Base-by-base conservation (phyloP, 2,888 invertebrate species). In the Tenthredo scrophulariae region DNA sequence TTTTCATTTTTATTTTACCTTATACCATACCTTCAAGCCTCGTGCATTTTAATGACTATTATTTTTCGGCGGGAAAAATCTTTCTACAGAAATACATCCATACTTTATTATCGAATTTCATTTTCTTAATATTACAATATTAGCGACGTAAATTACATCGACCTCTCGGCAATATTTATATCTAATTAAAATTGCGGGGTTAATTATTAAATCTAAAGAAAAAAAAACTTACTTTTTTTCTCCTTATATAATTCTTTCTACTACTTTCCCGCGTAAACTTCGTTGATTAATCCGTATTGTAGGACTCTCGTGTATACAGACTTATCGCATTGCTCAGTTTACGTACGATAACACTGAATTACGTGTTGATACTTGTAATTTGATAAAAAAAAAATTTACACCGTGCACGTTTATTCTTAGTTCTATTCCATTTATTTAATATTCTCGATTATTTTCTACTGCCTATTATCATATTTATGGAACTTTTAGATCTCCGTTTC, bases 181-280 rank as follows among this genome's bases (percentile, higher is more conserved):
- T 62, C 0, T 62, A 2, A 62, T 54, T 54, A 7, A 54, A 54
- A 54, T 22, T 22, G n/a, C n/a, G 22, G 58, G 58, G 10, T 58
- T 58, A 58, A 9, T 58, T 22, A 58, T 22, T 58, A 10, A 22
- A n/a, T 54, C 5, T 22, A n/a, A n/a, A n/a, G n/a, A n/a, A n/a
- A n/a, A 9, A n/a, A n/a, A 26, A 26, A 22, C 29, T 65, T 22
- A 13, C 9, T 65, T 58, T 40, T 0, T 46, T 67, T 67, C 43
- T 46, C 83, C 85, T 67, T 65, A 70, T n/a, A 58, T 80, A 46
- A 62, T 29, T 46, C 72, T 62, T 62, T 7, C 15, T 29, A 46
- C 80, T 83, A 65, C 77, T 84, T 84, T 84, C 84, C 84, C 84
- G 84, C 84, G 84, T 79, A 84, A 84, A 84, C 75, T 37, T 84